A percentile compares a stretch with the other conserved stretches of the same genome.
Conservation (phyloP, 2,888 invertebrate genomes). For the Thera obeliscata region DNA sequence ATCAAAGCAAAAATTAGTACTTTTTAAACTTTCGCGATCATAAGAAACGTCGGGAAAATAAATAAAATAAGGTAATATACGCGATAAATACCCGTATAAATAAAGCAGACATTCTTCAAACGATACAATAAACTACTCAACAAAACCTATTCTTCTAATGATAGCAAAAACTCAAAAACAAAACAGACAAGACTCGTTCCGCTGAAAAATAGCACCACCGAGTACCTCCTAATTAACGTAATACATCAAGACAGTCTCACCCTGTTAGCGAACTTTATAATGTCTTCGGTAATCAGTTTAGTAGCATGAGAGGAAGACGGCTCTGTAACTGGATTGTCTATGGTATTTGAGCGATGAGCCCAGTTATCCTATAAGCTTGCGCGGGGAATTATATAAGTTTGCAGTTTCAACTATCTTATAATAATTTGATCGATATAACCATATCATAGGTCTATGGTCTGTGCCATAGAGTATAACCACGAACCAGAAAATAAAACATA, state of each 20-base stretch:
- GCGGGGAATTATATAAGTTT: too few species aligned
- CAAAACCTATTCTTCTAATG: background rate
- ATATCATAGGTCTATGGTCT: too few species aligned
- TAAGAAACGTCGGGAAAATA: too few species aligned
- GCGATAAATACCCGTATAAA: too few species aligned
- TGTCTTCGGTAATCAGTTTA: constrained; percentile 40
- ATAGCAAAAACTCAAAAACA: constrained; percentile 13
- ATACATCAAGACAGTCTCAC: constrained; percentile 53
- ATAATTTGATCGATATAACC: too few species aligned
- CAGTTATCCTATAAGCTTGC: background rate
- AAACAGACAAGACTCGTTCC: constrained; percentile 15
- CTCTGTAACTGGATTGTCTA: constrained; percentile 35
- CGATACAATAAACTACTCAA: background rate
- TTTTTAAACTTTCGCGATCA: too few species aligned
- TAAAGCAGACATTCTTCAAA: background rate
- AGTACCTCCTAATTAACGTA: constrained; percentile 55
- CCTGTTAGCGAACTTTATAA: constrained; percentile 41
- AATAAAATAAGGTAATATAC: too few species aligned
- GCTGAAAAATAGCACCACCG: constrained; percentile 51
- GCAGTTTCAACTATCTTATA: too few species aligned
- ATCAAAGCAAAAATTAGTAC: too few species aligned
- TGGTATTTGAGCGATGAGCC: constrained; percentile 26
- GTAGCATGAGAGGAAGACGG: constrained; percentile 30
- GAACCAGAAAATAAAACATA: too few species aligned
- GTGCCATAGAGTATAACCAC: too few species aligned